These are phyloP conservation scores for Pangasius djambal DNA, from an alignment of 2,797 vertebrate genomes.

Conservation along the genomic window DNA sequence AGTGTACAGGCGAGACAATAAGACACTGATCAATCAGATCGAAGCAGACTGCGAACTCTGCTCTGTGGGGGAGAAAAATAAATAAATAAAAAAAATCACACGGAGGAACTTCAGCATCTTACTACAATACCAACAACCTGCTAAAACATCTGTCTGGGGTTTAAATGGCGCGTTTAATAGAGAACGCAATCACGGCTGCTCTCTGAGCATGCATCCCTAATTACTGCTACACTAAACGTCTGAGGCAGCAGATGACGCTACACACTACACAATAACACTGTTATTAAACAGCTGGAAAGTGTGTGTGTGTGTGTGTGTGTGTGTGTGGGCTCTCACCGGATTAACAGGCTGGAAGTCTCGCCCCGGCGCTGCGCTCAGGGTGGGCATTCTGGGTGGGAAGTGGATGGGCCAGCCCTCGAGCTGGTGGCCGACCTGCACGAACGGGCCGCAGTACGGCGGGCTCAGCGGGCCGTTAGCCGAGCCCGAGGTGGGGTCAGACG, in stretches of 20 bases:
- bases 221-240: not conserved
- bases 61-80: too few species aligned
- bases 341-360: slow-evolving; percentile 84
- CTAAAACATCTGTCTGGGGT: not conserved
- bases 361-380: slow-evolving; percentile 77
- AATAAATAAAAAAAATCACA: too few species aligned
- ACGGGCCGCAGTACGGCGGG: slow-evolving; percentile 88
- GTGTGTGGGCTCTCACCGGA: slow-evolving; percentile 67
- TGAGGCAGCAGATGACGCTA: too few species aligned
- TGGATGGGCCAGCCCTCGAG: slow-evolving; percentile 91
- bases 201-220: too few species aligned
- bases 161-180: too few species aligned
- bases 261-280: too few species aligned
- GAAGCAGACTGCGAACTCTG: too few species aligned
- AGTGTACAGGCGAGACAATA: not conserved
- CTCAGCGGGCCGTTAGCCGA: slow-evolving; percentile 80
- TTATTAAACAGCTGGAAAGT: not conserved
- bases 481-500: slow-evolving; percentile 79
- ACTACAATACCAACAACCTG: too few species aligned
- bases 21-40: not conserved
- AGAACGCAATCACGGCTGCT: too few species aligned
- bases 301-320: not conserved
- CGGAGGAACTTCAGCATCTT: too few species aligned
- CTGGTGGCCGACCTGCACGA: slow-evolving; percentile 83
- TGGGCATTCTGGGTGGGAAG: slow-evolving; percentile 85